Evolutionary conservation across 2,113 vertebrate genomes (phyloP).

Genomic region (Pluvianellus socialis): DNA sequence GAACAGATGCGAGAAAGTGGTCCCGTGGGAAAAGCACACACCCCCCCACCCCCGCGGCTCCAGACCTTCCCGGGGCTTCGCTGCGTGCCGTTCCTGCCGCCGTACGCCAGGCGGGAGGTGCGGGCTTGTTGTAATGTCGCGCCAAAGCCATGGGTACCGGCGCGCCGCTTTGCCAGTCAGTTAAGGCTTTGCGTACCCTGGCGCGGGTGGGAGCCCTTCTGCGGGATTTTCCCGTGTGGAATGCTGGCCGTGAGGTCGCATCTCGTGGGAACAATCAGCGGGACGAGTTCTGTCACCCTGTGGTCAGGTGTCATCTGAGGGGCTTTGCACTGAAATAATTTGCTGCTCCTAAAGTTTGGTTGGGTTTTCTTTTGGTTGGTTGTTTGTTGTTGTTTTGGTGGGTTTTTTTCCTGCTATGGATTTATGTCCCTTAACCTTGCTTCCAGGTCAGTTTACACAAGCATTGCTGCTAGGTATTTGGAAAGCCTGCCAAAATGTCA

Average conservation of each 20-base stretch:
- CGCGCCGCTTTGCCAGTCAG: not conserved
- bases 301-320: not conserved
- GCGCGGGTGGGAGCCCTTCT: not conserved
- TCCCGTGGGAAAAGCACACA: not conserved
- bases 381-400: no score
- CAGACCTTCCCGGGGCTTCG: fast-evolving
- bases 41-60: no score
- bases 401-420: not conserved
- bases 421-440: not conserved
- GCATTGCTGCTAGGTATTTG: not conserved
- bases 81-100: not conserved
- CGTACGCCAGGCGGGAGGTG: not conserved
- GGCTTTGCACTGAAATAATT: not conserved
- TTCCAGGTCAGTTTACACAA: not conserved
- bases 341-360: not conserved
- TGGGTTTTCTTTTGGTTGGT: not conserved
- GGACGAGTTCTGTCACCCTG: not conserved
- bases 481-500: slow-evolving; percentile 19
- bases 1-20: not conserved
- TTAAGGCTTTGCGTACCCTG: not conserved
- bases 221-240: not conserved
- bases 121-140: not conserved
- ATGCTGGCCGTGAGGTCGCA: not conserved
- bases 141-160: not conserved
- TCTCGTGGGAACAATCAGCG: not conserved